phyloP scores from a whole-genome alignment of 2,888 invertebrate genomes.

The Villa cingulata region DNA sequence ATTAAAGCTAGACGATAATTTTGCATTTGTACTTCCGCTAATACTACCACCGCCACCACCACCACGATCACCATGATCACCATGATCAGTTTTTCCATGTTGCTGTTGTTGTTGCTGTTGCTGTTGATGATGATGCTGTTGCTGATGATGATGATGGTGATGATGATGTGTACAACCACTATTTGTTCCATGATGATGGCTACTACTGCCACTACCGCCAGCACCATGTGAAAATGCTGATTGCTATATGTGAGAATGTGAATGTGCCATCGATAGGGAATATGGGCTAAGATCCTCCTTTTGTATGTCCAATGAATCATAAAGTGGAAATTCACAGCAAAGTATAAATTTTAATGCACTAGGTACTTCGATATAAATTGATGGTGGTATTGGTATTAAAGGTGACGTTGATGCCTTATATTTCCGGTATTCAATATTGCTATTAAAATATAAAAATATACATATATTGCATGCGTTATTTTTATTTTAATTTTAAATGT shows the following conservation, averaged over 20 bases:
- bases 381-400: constrained; percentile 74
- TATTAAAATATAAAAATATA: constrained; percentile 23
- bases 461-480: too few relatives aligned
- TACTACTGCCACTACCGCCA: constrained; percentile 14
- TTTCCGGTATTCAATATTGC: constrained; percentile 70
- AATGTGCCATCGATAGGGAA: constrained; percentile 33
- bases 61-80: constrained; percentile 1
- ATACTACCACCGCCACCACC: constrained; percentile 8
- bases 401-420: constrained; percentile 84
- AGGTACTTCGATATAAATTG: constrained; percentile 77
- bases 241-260: constrained; percentile 37
- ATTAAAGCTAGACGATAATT: constrained; percentile 21
- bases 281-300: constrained; percentile 32
- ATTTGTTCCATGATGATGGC: constrained; percentile 7
- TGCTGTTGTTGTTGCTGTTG: neutral
- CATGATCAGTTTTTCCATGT: constrained; percentile 5
- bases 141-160: constrained; percentile 1
- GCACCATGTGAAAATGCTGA: constrained; percentile 27
- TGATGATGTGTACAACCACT: constrained; percentile 14
- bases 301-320: constrained; percentile 53
- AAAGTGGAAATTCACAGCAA: constrained; percentile 82
- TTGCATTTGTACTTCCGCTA: constrained; percentile 10
- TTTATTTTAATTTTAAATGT: too few relatives aligned
- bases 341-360: constrained; percentile 65
- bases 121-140: neutral